A percentile compares a stretch with the other conserved stretches of the same genome.
phyloP scores from a whole-genome alignment of 2,797 vertebrate species.

The Valencia hispanica region DNA sequence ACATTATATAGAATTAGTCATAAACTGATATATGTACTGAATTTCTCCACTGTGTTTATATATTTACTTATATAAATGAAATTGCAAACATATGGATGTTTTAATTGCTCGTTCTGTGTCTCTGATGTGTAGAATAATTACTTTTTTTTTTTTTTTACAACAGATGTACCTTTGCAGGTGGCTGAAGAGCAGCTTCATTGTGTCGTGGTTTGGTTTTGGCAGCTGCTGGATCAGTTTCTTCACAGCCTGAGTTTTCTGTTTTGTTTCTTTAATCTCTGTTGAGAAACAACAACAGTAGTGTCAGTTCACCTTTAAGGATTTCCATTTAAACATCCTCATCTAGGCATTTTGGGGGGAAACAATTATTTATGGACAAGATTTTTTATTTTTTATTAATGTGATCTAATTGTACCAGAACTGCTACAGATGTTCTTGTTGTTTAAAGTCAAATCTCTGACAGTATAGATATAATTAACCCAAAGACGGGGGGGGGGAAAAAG shows the following conservation, averaged over 20 bases:
- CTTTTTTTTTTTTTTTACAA: background rate
- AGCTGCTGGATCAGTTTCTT: constrained; percentile 86
- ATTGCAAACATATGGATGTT: background rate
- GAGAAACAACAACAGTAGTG: constrained; percentile 40
- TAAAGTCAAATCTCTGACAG: background rate
- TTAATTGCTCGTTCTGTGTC: background rate
- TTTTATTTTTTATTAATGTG: background rate
- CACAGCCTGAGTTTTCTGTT: constrained; percentile 80
- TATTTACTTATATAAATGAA: background rate
- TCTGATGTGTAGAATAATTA: background rate
- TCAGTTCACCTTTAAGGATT: constrained; percentile 3
- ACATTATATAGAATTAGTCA: background rate
- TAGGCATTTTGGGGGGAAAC: background rate
- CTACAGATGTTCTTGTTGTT: background rate
- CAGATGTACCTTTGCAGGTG: constrained; percentile 89
- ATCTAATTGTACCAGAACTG: too few relatives aligned
- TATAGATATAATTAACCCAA: background rate
- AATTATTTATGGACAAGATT: background rate
- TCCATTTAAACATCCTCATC: background rate
- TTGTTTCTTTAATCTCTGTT: constrained; percentile 85
- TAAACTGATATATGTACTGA: too few relatives aligned
- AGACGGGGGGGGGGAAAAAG: background rate
- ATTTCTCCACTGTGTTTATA: background rate
- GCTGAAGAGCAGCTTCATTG: constrained; percentile 89
- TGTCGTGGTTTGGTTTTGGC: constrained; percentile 90